Conservation (phyloP, 2,797 vertebrate species). For the Graptemys geographica region DNA sequence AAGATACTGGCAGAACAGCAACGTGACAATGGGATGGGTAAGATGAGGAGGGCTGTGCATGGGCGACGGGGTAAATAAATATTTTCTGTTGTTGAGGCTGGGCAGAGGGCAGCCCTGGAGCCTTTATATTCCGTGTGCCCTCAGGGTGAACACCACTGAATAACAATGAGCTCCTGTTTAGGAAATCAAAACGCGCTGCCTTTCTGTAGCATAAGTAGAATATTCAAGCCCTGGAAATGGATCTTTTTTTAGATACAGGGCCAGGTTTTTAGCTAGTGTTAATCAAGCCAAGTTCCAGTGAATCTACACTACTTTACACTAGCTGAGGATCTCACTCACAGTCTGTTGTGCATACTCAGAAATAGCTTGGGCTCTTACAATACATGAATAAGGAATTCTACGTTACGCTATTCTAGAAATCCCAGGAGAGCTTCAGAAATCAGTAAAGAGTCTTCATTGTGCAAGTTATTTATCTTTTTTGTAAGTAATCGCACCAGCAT, state of each 20-base stretch:
- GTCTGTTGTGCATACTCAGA: accelerated
- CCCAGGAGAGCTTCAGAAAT: not conserved
- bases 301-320: accelerated
- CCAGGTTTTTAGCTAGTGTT: not conserved
- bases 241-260: not conserved
- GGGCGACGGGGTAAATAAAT: not conserved
- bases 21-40: not conserved
- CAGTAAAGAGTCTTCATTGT: accelerated
- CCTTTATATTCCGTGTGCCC: not conserved
- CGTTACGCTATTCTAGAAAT: not conserved
- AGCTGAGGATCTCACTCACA: accelerated
- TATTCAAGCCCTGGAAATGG: not conserved
- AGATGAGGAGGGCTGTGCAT: accelerated
- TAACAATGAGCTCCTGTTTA: not conserved
- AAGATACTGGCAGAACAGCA: accelerated
- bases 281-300: not conserved
- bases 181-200: not conserved
- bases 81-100: not conserved
- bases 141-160: accelerated
- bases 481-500: slow-evolving; percentile 1
- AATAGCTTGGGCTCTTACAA: not conserved
- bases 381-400: not conserved
- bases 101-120: not conserved
- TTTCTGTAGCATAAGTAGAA: accelerated
- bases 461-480: not conserved